These are phyloP conservation scores for Typhlomys cinereus DNA, from an alignment of 2,113 vertebrate species.

Conservation along the genomic window DNA sequence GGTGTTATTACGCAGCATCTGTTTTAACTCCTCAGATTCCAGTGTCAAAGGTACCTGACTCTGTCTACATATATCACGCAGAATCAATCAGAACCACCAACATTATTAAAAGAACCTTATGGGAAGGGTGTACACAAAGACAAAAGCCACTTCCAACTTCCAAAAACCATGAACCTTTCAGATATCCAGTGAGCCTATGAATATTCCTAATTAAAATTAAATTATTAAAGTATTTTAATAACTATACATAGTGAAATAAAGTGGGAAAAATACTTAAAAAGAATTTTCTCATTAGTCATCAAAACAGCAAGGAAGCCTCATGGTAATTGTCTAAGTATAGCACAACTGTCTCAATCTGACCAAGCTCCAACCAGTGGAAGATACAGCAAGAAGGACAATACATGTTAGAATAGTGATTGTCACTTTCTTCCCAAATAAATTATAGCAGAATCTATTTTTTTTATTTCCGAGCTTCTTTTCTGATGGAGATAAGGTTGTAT, in stretches of 20 bases:
- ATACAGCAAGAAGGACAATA: neutral
- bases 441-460: neutral
- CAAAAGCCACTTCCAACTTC: neutral
- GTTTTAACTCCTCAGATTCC: conserved; percentile 18
- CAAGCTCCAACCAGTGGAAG: rapidly evolving
- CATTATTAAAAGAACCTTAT: neutral
- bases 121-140: rapidly evolving
- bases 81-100: conserved; percentile 3
- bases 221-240: no score
- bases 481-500: neutral
- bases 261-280: neutral
- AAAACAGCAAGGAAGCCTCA: conserved; percentile 17
- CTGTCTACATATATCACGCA: neutral
- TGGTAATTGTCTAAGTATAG: no score
- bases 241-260: neutral
- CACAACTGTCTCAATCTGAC: no score
- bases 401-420: neutral
- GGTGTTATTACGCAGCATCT: neutral
- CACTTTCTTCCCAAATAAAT: neutral
- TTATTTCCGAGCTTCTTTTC: neutral
- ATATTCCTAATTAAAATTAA: conserved; percentile 26
- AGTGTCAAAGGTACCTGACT: neutral
- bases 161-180: neutral
- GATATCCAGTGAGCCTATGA: neutral
- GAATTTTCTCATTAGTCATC: neutral